These are phyloP conservation scores for Coelopa pilipes DNA, from an alignment of 2,888 invertebrate species.

Conservation along the genomic window DNA sequence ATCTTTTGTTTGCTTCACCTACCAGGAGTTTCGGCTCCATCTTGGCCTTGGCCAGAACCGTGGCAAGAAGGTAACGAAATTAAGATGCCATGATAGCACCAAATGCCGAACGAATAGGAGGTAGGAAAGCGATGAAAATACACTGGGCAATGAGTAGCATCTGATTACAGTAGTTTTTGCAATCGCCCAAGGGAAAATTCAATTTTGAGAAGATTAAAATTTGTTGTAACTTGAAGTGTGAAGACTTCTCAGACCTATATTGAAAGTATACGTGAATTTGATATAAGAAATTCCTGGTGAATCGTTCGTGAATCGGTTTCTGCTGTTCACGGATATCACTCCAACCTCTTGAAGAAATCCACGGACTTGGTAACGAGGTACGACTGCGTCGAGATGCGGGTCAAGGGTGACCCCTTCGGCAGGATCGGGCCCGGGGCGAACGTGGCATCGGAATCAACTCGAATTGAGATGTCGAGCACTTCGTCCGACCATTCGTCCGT, in stretches of 20 bases:
- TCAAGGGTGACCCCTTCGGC: constrained; percentile 38
- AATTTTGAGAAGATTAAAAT: too few species aligned
- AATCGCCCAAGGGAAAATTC: too few species aligned
- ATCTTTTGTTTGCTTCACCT: constrained; percentile 13
- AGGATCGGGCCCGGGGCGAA: too few species aligned
- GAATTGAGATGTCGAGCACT: constrained; percentile 30
- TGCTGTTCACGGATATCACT: background rate
- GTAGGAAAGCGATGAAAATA: background rate
- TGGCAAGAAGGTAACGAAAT: constrained; percentile 39
- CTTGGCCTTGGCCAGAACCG: constrained; percentile 36
- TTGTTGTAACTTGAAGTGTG: too few species aligned
- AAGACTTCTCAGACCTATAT: too few species aligned
- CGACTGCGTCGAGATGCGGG: constrained; percentile 13
- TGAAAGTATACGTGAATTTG: too few species aligned
- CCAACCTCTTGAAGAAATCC: constrained; percentile 9
- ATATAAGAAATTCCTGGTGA: too few species aligned
- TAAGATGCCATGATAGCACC: constrained; percentile 44
- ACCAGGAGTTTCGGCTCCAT: too few species aligned
- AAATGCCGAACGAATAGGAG: constrained; percentile 25
- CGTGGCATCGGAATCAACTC: constrained; percentile 39
- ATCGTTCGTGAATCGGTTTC: too few species aligned
- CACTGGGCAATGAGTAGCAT: background rate
- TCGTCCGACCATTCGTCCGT: constrained; percentile 7
- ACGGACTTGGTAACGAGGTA: background rate
- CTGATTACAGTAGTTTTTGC: too few species aligned